Evolutionary conservation across 2,113 vertebrate species (phyloP), one percentile per base, ranked within the genome.

Genomic region (Gallinago undulata): DNA sequence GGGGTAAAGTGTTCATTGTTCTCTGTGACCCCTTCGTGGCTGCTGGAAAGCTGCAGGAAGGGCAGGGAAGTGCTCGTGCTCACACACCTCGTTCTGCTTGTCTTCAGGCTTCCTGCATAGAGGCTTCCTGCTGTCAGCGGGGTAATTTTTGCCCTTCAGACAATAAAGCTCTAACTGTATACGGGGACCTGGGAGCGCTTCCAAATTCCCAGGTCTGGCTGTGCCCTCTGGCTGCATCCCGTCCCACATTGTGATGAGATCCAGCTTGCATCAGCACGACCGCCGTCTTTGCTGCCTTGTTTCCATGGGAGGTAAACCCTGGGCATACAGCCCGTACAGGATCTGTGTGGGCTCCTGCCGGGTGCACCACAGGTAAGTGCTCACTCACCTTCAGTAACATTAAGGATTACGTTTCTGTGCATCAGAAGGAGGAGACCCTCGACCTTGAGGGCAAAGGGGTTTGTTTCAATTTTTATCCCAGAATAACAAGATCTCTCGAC

Each of bases 31-130:
- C 74, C 51, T 82, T 73, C 1, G 1, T 82, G 87, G 70, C 55
- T 62, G 78, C 86, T 96, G 76, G 66, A 82, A 89, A 85, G 74
- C 89, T 76, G 74, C 89, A 94, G 96, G 94, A 96, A 96, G 96
- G 89, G 87, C 81, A 87, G 67, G 86, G 77, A 89, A 76, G 66
- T 33, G 77, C 79, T 79, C 89, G 89, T 84, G 21, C n/a, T 93
- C 50, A 69, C 81, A 73, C 70, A 94, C 84, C 74, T 94, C 39
- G 0, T 66, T 89, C 89, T 96, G 70, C 81, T 89, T 69, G 86
- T 66, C 89, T 89, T 89, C 87, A 89, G 70, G 11, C 81, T 96
- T 97, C 94, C 96, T 95, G 80, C 57, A 63, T 93, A 12, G 53
- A 24, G 60, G 74, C 86, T 96, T 96, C 95, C 96, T 95, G 92